Evolutionary conservation across 2,113 vertebrate species (phyloP).

Genomic region (Paraplagusia blochii): DNA sequence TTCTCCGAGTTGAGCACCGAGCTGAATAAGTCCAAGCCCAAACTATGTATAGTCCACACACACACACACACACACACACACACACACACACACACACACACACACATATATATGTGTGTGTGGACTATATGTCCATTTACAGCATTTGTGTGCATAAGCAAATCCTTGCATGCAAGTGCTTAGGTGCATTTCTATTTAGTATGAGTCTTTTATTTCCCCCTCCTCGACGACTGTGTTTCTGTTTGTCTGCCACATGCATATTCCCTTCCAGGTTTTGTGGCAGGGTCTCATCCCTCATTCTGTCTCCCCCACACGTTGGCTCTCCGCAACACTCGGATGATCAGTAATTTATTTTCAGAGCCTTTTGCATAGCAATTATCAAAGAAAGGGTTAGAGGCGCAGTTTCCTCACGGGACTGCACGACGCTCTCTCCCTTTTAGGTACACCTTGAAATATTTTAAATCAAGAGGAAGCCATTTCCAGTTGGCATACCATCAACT

Average conservation of each 20-base stretch:
- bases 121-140: conserved; percentile 28
- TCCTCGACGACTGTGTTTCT: neutral
- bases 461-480: conserved; percentile 69
- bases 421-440: conserved; percentile 54
- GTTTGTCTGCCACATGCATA: conserved; percentile 28
- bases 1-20: conserved; percentile 7
- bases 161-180: neutral
- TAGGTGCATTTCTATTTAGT: conserved; percentile 5
- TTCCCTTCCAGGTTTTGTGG: conserved; percentile 45
- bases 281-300: conserved; percentile 72
- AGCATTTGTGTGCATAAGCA: conserved; percentile 20
- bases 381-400: conserved; percentile 76
- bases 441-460: conserved; percentile 63
- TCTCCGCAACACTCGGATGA: conserved; percentile 81
- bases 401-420: conserved; percentile 65
- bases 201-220: conserved; percentile 3
- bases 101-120: too few species aligned
- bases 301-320: conserved; percentile 76
- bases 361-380: conserved; percentile 83
- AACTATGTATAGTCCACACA: conserved; percentile 7
- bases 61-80: too few species aligned
- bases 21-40: conserved; percentile 9
- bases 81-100: too few species aligned
- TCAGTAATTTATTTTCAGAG: conserved; percentile 84
- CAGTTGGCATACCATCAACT: conserved; percentile 71